These are phyloP conservation scores for Homalodisca vitripennis DNA, from an alignment of 1,140 invertebrate species.

Conservation along the genomic window DNA sequence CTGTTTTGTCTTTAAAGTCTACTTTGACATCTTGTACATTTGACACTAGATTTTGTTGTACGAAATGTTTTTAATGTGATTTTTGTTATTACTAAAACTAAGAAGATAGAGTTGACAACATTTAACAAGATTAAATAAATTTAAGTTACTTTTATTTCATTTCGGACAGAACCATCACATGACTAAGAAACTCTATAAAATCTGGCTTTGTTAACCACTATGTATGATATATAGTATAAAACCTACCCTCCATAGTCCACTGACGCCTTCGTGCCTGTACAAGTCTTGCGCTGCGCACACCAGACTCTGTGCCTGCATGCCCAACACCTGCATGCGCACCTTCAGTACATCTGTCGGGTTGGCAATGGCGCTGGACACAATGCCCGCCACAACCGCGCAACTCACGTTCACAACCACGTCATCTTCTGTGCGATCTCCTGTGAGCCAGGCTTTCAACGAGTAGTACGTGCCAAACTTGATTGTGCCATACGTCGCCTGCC, in stretches of 20 bases:
- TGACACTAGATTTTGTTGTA: neutral
- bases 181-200: no score
- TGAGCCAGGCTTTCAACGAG: slow-evolving; percentile 71
- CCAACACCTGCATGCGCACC: slow-evolving; percentile 85
- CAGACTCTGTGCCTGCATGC: slow-evolving; percentile 56
- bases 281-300: slow-evolving; percentile 77
- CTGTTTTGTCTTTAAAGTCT: no score
- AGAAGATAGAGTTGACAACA: no score
- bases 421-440: slow-evolving; percentile 59
- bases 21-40: no score
- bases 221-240: slow-evolving; percentile 17
- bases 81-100: no score
- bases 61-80: neutral
- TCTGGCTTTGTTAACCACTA: no score
- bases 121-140: neutral
- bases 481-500: slow-evolving; percentile 94
- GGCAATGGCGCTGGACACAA: slow-evolving; percentile 90
- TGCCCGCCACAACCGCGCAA: slow-evolving; percentile 81
- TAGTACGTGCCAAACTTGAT: slow-evolving; percentile 97
- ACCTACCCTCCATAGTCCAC: slow-evolving; percentile 83
- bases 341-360: slow-evolving; percentile 99
- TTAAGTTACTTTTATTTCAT: neutral
- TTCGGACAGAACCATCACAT: neutral
- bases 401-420: slow-evolving; percentile 76
- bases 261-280: slow-evolving; percentile 74